Conservation (phyloP, 2,113 vertebrate species). For the Phocoena phocoena region DNA sequence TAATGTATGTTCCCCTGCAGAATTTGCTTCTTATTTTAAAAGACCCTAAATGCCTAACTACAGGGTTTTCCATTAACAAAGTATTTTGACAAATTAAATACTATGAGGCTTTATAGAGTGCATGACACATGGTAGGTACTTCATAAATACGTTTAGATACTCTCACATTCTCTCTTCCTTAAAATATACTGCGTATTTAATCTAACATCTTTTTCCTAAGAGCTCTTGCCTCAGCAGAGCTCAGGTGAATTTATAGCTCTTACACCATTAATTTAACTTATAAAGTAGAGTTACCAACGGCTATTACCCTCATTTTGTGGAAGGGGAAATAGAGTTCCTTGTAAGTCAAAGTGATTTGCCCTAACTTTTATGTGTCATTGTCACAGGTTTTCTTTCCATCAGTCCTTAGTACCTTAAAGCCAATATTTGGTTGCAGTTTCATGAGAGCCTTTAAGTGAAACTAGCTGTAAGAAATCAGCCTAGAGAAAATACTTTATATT, state of each 20-base stretch:
- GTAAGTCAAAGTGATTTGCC: slow-evolving; percentile 54
- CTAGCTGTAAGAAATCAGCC: slow-evolving; percentile 69
- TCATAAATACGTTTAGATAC: not conserved
- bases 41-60: not conserved
- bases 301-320: slow-evolving; percentile 45
- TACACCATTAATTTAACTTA: not conserved
- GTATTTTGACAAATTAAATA: slow-evolving; percentile 27
- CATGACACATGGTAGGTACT: not conserved
- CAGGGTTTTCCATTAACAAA: slow-evolving; percentile 39
- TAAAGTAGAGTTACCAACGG: not conserved
- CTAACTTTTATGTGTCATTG: slow-evolving; percentile 48
- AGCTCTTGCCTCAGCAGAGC: not conserved
- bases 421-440: slow-evolving; percentile 72
- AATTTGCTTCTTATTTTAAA: slow-evolving; percentile 8
- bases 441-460: slow-evolving; percentile 70
- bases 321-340: slow-evolving; percentile 40
- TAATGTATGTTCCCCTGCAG: not conserved
- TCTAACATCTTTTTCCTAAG: not conserved
- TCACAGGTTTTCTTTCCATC: slow-evolving; percentile 46
- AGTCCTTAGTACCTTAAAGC: slow-evolving; percentile 58
- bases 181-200: not conserved
- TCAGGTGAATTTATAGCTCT: slow-evolving; percentile 33
- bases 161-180: not conserved
- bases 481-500: slow-evolving; percentile 73
- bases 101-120: not conserved